These are phyloP conservation scores for Lanius collurio DNA, from an alignment of 2,113 vertebrate species.

Conservation along the genomic window DNA sequence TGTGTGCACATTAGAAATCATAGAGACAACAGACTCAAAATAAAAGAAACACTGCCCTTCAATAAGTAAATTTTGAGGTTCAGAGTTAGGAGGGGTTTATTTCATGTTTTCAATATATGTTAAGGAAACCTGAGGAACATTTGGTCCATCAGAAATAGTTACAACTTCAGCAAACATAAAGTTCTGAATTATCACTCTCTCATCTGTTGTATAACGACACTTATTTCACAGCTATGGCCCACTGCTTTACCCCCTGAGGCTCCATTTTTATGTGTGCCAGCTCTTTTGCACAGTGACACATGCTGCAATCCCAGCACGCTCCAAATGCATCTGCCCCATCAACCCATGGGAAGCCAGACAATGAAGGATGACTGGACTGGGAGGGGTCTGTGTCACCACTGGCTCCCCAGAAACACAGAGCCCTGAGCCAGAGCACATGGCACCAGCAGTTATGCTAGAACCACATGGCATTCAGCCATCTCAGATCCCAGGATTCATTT, in stretches of 20 bases:
- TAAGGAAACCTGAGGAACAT: background rate
- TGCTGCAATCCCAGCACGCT: background rate
- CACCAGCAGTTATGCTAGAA: background rate
- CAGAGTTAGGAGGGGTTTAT: background rate
- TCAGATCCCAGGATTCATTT: background rate
- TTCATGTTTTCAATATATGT: background rate
- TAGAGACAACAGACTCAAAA: background rate
- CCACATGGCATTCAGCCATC: background rate
- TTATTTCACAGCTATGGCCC: background rate
- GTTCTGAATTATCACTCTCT: background rate
- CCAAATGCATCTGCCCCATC: background rate
- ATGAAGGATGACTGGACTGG: background rate
- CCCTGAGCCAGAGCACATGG: background rate
- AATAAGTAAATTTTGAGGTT: background rate
- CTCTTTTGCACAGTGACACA: background rate
- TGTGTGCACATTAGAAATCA: background rate
- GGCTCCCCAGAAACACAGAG: background rate
- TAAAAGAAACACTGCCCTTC: background rate
- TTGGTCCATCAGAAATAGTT: background rate
- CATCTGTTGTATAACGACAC: background rate
- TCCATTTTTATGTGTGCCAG: background rate
- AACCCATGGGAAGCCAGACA: background rate
- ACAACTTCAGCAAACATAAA: background rate
- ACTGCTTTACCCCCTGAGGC: background rate
- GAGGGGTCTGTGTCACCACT: background rate